Evolutionary conservation across 2,797 vertebrate species (phyloP), one percentile per base, ranked within the genome.

Genomic region (Esox masquinongy): DNA sequence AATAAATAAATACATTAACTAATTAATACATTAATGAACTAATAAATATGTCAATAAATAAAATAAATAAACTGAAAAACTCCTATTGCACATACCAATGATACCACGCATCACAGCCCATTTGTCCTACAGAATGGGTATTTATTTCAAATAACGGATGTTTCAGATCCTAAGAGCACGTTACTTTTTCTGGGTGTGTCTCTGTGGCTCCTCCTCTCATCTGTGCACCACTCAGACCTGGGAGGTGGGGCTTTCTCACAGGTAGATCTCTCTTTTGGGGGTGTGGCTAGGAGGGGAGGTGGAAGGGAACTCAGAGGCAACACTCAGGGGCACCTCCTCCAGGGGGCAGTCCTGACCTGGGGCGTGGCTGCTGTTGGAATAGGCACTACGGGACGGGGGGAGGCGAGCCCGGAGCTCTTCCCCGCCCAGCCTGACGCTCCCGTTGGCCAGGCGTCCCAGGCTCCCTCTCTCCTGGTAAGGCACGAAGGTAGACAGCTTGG

Each of bases 401-500:
- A 99, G 95, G 93, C 95, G 97, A 87, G 97, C 92, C 86, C 97
- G 95, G 92, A 95, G 95, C 94, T 97, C 92, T 92, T 96, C 94
- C 90, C 96, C 94, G 92, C 95, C 95, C 92, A 96, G 95, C 93
- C 96, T 96, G 92, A 96, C 96, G 87, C 95, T 97, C 90, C 97
- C 97, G 53, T 97, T 97, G 74, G 96, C 96, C 91, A 97, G 95
- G 89, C 96, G 97, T 88, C 98, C 97, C 94, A 98, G 95, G 92
- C 96, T 97, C 94, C 96, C 97, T 94, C 97, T 96, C 93, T 99
- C 98, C 96, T 99, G 97, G 95, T 99, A 99, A 99, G 97, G 98
- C 98, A 99, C 97, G 93, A 99, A 99, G 93, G 98, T 99, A 93
- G 98, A 99, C 94, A 99, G 97, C 96, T 99, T 99, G 90, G 98